Percentiles rank a stretch among this genome's conserved stretches.
Conservation (phyloP, 2,888 invertebrate genomes). For the Julus scandinavius region DNA sequence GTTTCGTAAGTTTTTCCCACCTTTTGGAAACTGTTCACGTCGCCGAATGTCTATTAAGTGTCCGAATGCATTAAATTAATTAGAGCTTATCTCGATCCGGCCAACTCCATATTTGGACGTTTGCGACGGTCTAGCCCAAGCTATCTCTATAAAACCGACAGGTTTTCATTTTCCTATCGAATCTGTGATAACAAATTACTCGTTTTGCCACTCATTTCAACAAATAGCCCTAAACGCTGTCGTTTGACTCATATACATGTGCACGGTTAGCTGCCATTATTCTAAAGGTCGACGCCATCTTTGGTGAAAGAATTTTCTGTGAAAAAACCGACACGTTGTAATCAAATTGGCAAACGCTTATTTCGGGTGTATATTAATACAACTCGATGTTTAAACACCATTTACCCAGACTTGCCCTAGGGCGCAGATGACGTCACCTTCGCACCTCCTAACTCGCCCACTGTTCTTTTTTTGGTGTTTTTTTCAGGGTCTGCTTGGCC, state of each 20-base stretch:
- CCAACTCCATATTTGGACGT: neutral
- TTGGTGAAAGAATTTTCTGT: neutral
- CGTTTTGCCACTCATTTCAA: neutral
- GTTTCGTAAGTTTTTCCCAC: neutral
- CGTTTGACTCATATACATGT: too few species aligned
- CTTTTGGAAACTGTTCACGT: constrained; percentile 1
- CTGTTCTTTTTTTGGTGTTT: neutral
- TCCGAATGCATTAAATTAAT: neutral
- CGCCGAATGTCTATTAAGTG: neutral
- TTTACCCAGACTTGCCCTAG: neutral
- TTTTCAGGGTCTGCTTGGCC: constrained; percentile 16
- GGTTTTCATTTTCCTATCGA: constrained; percentile 22
- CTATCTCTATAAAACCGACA: neutral
- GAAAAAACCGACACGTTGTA: constrained; percentile 9
- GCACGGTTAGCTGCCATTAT: neutral
- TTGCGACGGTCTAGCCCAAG: neutral
- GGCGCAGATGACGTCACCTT: neutral
- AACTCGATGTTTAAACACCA: neutral
- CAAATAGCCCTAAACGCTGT: too few species aligned
- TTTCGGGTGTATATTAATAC: neutral
- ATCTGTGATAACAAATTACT: neutral
- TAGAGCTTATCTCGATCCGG: neutral
- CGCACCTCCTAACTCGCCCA: constrained; percentile 11
- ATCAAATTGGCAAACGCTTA: neutral
- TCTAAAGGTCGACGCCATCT: neutral